Conservation (phyloP, 2,113 vertebrate genomes). For the Chaetodon trifascialis region DNA sequence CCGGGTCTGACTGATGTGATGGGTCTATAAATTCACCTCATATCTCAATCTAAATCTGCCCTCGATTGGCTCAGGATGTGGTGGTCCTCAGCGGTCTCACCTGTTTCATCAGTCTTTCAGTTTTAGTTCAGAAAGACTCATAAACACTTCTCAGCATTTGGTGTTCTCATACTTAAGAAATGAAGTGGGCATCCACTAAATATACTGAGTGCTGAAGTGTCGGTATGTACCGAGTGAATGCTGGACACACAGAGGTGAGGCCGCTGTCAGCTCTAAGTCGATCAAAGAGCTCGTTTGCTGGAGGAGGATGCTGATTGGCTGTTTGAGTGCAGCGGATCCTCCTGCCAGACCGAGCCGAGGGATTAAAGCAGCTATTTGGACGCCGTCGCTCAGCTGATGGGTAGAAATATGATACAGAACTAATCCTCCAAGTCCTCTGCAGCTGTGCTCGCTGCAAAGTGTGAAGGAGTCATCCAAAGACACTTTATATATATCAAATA, state of each 20-base stretch:
- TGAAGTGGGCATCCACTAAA: constrained; percentile 61
- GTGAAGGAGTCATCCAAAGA: constrained; percentile 74
- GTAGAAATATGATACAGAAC: constrained; percentile 81
- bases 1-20: background rate
- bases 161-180: constrained; percentile 39
- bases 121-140: constrained; percentile 55
- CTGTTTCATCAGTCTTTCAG: constrained; percentile 8
- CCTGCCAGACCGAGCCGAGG: constrained; percentile 56
- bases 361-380: constrained; percentile 85
- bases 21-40: background rate
- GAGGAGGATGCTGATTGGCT: constrained; percentile 59
- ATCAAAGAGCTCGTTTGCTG: constrained; percentile 63
- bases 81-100: background rate
- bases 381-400: constrained; percentile 82
- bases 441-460: constrained; percentile 84
- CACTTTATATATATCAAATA: constrained; percentile 59
- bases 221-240: constrained; percentile 45
- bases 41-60: constrained; percentile 32
- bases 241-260: constrained; percentile 59
- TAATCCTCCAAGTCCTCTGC: constrained; percentile 86
- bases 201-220: constrained; percentile 68
- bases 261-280: constrained; percentile 50
- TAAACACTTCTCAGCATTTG: constrained; percentile 38
- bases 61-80: background rate
- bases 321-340: constrained; percentile 45